Evolutionary conservation across 2,113 vertebrate species (phyloP).

Genomic region (Microcebus jonahi): DNA sequence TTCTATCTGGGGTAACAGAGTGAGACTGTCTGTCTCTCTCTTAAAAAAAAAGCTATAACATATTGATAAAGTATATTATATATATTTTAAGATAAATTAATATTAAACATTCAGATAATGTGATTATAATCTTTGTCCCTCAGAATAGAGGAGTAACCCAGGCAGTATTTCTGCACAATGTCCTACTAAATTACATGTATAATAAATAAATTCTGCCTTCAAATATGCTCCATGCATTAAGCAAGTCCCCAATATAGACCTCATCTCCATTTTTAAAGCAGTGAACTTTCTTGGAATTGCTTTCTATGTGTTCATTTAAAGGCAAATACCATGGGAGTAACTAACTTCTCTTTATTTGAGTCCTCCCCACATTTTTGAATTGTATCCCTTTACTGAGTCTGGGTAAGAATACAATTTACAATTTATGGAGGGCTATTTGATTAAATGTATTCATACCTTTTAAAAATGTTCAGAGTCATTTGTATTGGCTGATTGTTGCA

Average conservation of each 20-base stretch:
- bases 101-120: neutral
- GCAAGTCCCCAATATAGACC: neutral
- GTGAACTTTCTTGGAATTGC: neutral
- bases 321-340: neutral
- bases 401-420: neutral
- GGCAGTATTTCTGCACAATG: neutral
- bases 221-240: neutral
- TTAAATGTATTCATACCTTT: neutral
- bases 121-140: neutral
- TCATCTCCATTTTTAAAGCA: slow-evolving; percentile 9
- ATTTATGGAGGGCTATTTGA: neutral
- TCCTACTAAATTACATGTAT: neutral
- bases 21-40: no score
- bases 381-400: neutral
- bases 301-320: slow-evolving; percentile 5
- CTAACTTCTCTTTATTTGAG: neutral
- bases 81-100: slow-evolving; percentile 38
- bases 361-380: neutral
- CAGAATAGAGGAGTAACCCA: neutral
- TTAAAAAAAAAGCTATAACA: neutral
- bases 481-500: neutral
- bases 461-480: neutral
- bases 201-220: slow-evolving; percentile 14
- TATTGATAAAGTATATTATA: neutral
- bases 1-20: no score